phyloP scores from a whole-genome alignment of 2,797 vertebrate species.

The Eulemur mongoz region DNA sequence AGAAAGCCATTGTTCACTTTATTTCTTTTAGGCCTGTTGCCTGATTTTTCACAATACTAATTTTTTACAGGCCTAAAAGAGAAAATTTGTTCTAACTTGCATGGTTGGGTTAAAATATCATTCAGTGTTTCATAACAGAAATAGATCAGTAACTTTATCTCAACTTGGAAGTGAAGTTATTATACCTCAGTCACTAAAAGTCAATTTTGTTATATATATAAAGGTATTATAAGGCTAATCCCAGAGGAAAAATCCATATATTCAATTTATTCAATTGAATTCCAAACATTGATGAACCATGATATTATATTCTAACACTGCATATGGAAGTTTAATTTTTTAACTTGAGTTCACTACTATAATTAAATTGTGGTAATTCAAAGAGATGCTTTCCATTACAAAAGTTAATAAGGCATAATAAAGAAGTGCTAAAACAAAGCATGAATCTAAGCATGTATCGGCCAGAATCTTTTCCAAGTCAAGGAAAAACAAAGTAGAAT shows the following conservation, averaged over 20 bases:
- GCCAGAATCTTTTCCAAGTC: not conserved
- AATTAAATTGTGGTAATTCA: slow-evolving; percentile 71
- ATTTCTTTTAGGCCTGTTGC: not conserved
- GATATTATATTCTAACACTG: slow-evolving; percentile 65
- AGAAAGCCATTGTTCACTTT: not conserved
- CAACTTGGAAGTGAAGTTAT: not conserved
- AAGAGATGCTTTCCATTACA: slow-evolving; percentile 56
- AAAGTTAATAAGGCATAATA: slow-evolving; percentile 64
- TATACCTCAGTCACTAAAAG: slow-evolving; percentile 43
- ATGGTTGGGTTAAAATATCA: slow-evolving; percentile 34
- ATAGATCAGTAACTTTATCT: slow-evolving; percentile 28
- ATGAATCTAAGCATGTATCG: not conserved
- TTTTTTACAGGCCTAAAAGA: not conserved
- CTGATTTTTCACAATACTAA: not conserved
- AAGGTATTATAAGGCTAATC: slow-evolving; percentile 49
- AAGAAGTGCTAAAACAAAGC: slow-evolving; percentile 56
- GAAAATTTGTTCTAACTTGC: not conserved
- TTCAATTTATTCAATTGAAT: slow-evolving; percentile 63
- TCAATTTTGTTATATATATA: slow-evolving; percentile 52
- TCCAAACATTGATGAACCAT: slow-evolving; percentile 67
- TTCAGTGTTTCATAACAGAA: slow-evolving; percentile 32
- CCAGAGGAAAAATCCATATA: slow-evolving; percentile 44
- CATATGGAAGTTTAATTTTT: slow-evolving; percentile 64
- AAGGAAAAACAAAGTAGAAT: slow-evolving; percentile 53
- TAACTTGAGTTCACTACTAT: slow-evolving; percentile 60